phyloP scores from a whole-genome alignment of 2,797 vertebrate species.

The Melanotaenia trifasciata region DNA sequence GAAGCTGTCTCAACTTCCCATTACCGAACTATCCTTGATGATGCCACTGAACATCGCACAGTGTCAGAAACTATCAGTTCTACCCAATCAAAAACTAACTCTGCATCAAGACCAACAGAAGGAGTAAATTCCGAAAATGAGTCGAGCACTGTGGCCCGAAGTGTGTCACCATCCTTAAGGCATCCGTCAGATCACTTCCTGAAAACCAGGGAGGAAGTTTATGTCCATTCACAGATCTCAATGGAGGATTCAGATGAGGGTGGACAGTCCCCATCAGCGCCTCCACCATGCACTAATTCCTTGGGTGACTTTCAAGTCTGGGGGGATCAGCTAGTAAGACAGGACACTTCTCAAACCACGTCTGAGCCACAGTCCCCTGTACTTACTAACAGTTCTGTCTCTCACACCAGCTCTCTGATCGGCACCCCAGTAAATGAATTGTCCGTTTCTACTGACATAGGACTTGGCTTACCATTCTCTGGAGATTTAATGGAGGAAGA shows the following conservation, averaged over 20 bases:
- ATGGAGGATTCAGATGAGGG: conserved; percentile 83
- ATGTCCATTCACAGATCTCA: conserved; percentile 82
- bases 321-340: conserved; percentile 58
- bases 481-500: conserved; percentile 79
- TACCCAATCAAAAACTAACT: conserved; percentile 43
- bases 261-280: conserved; percentile 62
- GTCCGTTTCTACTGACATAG: conserved; percentile 48
- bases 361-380: conserved; percentile 70
- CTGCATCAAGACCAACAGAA: conserved; percentile 55
- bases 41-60: conserved; percentile 18
- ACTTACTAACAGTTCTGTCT: conserved; percentile 66
- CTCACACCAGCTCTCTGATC: conserved; percentile 71
- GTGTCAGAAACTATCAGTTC: conserved; percentile 38
- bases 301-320: conserved; percentile 73
- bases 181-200: conserved; percentile 78
- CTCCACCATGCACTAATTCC: conserved; percentile 47
- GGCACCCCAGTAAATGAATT: conserved; percentile 71
- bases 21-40: conserved; percentile 28
- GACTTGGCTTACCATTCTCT: conserved; percentile 75
- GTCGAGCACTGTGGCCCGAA: conserved; percentile 51
- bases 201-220: conserved; percentile 81
- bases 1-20: conserved; percentile 16
- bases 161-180: conserved; percentile 71
- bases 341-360: conserved; percentile 42
- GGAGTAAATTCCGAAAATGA: conserved; percentile 57